phyloP scores from a whole-genome alignment of 2,113 vertebrate genomes.

The Silurus asotus region DNA sequence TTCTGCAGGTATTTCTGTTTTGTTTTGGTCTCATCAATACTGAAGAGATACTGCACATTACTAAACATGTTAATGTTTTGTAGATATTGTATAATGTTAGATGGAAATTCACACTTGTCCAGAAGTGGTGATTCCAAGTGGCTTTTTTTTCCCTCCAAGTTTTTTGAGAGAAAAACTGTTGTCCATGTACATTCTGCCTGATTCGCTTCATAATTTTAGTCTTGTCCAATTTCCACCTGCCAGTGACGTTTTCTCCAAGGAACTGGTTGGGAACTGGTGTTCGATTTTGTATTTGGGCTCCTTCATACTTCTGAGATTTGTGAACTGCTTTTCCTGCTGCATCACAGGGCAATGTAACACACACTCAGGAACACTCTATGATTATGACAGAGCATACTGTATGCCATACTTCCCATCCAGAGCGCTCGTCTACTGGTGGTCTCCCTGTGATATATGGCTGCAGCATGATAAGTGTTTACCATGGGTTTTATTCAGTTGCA shows the following conservation, averaged over 20 bases:
- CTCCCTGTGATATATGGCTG: neutral
- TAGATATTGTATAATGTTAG: no score
- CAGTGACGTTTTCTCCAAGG: neutral
- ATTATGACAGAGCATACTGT: neutral
- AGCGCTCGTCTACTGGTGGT: neutral
- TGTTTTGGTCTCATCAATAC: no score
- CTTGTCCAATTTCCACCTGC: neutral
- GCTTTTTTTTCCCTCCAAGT: neutral
- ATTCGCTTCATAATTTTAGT: no score
- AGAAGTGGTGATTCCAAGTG: neutral
- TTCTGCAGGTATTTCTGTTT: neutral
- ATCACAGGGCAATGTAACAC: neutral
- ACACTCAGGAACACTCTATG: neutral
- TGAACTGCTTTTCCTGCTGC: neutral
- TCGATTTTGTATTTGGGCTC: no score
- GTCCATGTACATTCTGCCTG: no score
- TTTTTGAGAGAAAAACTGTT: neutral
- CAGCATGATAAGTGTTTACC: no score
- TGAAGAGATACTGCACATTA: no score
- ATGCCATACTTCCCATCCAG: neutral
- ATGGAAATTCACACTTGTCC: neutral
- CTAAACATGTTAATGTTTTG: no score
- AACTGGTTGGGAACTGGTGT: no score
- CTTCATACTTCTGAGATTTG: no score
- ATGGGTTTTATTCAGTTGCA: no score